Conservation (phyloP, 2,888 invertebrate species). For the Rhopalosiphum nymphaeae region DNA sequence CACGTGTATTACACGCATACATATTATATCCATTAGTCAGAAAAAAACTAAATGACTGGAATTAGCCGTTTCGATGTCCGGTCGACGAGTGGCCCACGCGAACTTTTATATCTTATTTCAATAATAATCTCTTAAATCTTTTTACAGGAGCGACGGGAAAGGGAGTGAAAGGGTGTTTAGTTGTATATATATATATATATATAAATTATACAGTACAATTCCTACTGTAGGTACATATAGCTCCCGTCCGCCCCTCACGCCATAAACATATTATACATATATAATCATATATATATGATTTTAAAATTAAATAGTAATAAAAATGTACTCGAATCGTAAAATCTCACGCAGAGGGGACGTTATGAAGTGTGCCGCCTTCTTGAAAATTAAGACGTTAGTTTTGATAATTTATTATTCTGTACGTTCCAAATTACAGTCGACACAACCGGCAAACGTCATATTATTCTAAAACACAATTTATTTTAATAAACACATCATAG, state of each 20-base stretch:
- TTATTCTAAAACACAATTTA: slow-evolving; percentile 50
- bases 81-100: slow-evolving; percentile 37
- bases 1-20: not conserved
- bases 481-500: slow-evolving; percentile 42
- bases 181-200: not conserved
- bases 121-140: slow-evolving; percentile 62
- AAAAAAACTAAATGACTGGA: slow-evolving; percentile 33
- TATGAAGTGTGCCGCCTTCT: slow-evolving; percentile 44
- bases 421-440: slow-evolving; percentile 48
- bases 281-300: not conserved
- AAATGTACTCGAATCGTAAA: slow-evolving; percentile 54
- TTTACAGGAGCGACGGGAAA: not conserved
- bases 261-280: not conserved
- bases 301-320: slow-evolving; percentile 56
- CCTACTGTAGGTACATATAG: not conserved
- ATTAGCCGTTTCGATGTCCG: slow-evolving; percentile 56
- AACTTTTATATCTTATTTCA: slow-evolving; percentile 56
- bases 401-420: slow-evolving; percentile 51
- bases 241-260: not conserved
- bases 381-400: slow-evolving; percentile 61
- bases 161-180: not conserved
- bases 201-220: not conserved
- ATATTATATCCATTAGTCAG: slow-evolving; percentile 50
- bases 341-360: slow-evolving; percentile 56
- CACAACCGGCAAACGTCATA: slow-evolving; percentile 35